Evolutionary conservation across 2,797 vertebrate species (phyloP), one percentile per base, ranked within the genome.

Genomic region (Leuciscus waleckii): DNA sequence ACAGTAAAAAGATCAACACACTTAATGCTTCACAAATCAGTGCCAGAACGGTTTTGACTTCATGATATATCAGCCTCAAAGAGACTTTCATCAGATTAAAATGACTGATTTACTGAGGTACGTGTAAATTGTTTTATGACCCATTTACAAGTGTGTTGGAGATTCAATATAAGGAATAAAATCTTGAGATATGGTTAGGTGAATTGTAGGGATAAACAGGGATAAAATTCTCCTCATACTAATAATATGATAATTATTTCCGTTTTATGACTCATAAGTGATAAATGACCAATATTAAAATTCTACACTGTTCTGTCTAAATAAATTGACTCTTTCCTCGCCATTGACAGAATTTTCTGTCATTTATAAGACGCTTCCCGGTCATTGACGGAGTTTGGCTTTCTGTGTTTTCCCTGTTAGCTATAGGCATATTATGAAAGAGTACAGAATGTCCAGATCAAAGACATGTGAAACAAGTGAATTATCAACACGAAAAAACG

Each of bases 21-120:
- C 78, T 88, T 67, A 84, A 84, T 46, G 56, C 39, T 35, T 76
- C 46, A 56, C 70, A 67, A 79, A 84, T 83, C 78, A 84, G 76
- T 85, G 56, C 61, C 70, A 79, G 79, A 84, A 71, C 71, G 26
- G 5, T 65, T 82, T 68, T 76, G 63, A 86, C 76, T 88, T 71
- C n/a, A 78, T 85, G 67, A 73, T 32, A 21, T 74, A 79, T 86
- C 83, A 75, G 26, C 74, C 49, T 86, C 49, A 86, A 82, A 76
- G 83, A 77, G 71, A 70, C 69, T 81, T 78, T 80, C 81, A 78
- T 75, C 39, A 80, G 61, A 83, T 77, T 79, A 76, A 75, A 63
- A 79, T 65, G 41, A 63, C 32, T 56, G 63, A 83, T 68, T 63
- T 23, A 51, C 46, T 54, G 11, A 17, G 46, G 63, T 29, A 37